phyloP scores from a whole-genome alignment of 2,797 vertebrate species.

The Sparus aurata region DNA sequence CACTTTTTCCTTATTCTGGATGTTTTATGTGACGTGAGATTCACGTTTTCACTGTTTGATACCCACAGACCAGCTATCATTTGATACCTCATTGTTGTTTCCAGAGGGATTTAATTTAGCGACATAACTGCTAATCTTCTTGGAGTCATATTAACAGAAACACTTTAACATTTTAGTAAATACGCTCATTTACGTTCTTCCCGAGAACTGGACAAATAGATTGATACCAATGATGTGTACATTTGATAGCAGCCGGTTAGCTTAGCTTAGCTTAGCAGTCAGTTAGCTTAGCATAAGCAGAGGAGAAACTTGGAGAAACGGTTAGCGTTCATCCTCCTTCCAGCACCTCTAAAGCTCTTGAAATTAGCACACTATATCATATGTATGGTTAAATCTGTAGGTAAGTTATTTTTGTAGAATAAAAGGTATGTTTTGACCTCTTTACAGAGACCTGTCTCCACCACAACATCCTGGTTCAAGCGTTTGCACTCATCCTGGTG shows the following conservation, averaged over 20 bases:
- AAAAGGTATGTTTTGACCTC: background rate
- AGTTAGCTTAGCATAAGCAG: background rate
- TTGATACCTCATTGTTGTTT: background rate
- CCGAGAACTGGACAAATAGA: background rate
- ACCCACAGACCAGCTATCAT: too few relatives aligned
- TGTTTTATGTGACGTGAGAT: background rate
- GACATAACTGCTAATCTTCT: too few relatives aligned
- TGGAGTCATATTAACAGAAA: too few relatives aligned
- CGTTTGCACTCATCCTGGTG: too few relatives aligned
- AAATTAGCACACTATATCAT: too few relatives aligned
- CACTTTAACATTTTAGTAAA: too few relatives aligned
- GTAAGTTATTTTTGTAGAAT: background rate
- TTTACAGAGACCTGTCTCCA: too few relatives aligned
- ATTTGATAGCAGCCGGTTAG: background rate
- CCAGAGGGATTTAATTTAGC: too few relatives aligned
- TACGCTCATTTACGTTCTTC: background rate
- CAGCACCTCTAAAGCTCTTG: background rate
- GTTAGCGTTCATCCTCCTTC: background rate
- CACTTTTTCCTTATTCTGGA: conserved; percentile 27
- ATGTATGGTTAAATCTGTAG: background rate
- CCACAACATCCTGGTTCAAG: too few relatives aligned
- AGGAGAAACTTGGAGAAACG: background rate
- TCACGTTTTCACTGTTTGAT: background rate
- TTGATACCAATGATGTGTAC: background rate
- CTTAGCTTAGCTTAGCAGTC: conserved; percentile 4